phyloP scores from a whole-genome alignment of 2,797 vertebrate species.

The Distichodus sexfasciatus region DNA sequence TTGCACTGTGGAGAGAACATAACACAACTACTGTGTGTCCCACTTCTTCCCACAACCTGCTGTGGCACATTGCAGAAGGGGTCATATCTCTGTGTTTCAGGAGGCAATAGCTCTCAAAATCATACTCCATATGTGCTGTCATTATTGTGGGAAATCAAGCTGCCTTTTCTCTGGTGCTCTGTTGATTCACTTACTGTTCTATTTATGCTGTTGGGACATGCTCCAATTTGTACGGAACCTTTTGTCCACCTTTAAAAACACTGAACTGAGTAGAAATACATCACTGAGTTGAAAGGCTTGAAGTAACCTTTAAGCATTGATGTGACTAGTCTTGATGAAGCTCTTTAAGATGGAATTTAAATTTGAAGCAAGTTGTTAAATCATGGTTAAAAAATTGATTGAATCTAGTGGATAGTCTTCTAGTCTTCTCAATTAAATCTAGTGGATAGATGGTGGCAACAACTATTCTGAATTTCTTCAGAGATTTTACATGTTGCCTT shows the following conservation, averaged over 20 bases:
- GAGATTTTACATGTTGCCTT: no score
- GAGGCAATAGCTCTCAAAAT: background rate
- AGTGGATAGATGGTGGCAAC: no score
- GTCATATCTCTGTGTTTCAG: conserved; percentile 6
- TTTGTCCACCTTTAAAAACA: background rate
- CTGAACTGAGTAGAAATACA: background rate
- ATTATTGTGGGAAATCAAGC: background rate
- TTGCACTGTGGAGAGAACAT: background rate
- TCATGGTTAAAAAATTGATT: no score
- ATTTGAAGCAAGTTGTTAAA: no score
- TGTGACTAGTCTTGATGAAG: background rate
- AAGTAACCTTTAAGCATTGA: no score
- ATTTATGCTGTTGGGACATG: background rate
- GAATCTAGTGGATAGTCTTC: no score
- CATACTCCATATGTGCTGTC: background rate
- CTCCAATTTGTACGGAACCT: background rate
- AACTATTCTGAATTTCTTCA: no score
- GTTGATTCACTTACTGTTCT: background rate
- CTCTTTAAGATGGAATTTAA: no score
- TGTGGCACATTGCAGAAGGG: background rate
- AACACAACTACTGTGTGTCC: background rate
- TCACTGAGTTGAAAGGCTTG: no score
- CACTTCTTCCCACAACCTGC: background rate
- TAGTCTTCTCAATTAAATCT: no score
- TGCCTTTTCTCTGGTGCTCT: background rate